phyloP scores from a whole-genome alignment of 2,113 vertebrate species.

The Silurus glanis region DNA sequence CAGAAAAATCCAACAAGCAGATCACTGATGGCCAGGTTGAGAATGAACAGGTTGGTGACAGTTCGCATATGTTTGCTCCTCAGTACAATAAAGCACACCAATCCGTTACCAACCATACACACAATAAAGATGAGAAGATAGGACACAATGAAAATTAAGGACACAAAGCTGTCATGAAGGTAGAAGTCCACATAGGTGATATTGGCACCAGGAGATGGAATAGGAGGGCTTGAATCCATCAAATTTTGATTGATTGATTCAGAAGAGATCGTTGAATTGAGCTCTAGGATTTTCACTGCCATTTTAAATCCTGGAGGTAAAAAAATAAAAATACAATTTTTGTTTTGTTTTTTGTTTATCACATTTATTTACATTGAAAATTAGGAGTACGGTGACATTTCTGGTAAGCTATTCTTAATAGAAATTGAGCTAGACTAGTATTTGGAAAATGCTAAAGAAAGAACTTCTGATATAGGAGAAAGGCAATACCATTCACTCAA shows the following conservation, averaged over 20 bases:
- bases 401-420: neutral
- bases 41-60: slow-evolving; percentile 58
- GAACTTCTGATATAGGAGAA: no score
- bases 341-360: neutral
- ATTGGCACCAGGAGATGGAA: slow-evolving; percentile 61
- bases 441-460: no score
- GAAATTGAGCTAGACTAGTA: neutral
- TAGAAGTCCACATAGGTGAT: slow-evolving; percentile 86
- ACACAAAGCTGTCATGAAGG: slow-evolving; percentile 80
- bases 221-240: slow-evolving; percentile 7
- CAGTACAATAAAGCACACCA: slow-evolving; percentile 84
- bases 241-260: slow-evolving; percentile 9
- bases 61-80: slow-evolving; percentile 84
- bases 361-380: neutral
- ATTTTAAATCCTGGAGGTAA: slow-evolving; percentile 33
- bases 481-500: no score
- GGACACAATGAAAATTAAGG: slow-evolving; percentile 81
- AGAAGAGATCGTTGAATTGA: slow-evolving; percentile 33
- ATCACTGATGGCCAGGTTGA: slow-evolving; percentile 91
- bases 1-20: slow-evolving; percentile 94
- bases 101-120: slow-evolving; percentile 86
- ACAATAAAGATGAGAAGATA: slow-evolving; percentile 90
- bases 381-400: neutral
- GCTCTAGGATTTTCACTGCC: slow-evolving; percentile 9
- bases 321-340: neutral